phyloP scores from a whole-genome alignment of 2,888 invertebrate species.

The Micropterix aruncella region DNA sequence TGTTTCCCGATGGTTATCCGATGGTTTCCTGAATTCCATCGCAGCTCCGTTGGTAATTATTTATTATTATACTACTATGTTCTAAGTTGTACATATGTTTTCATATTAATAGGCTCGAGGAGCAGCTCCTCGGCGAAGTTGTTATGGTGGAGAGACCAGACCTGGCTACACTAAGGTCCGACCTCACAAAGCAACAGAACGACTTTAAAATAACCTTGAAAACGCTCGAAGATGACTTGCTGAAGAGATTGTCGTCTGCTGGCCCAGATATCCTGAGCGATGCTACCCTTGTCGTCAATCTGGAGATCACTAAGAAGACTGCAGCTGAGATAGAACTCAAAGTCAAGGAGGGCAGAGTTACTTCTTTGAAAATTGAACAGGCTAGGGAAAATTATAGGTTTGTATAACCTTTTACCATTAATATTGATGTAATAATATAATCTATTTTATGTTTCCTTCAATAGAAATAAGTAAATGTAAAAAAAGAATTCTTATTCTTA shows the following conservation, averaged over 20 bases:
- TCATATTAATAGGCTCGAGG: conserved; percentile 49
- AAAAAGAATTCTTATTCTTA: too few relatives aligned
- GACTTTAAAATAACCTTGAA: conserved; percentile 89
- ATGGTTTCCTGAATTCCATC: not conserved
- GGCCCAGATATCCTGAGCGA: conserved; percentile 88
- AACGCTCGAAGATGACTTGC: conserved; percentile 78
- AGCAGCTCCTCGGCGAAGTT: conserved; percentile 85
- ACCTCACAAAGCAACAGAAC: conserved; percentile 84
- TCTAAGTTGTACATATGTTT: not conserved
- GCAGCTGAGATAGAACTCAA: conserved; percentile 81
- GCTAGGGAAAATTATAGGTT: conserved; percentile 76
- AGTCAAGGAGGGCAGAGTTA: conserved; percentile 75
- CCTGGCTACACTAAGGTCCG: conserved; percentile 66
- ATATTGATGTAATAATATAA: too few relatives aligned
- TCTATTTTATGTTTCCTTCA: too few relatives aligned
- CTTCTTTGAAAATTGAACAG: conserved; percentile 78
- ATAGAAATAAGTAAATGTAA: too few relatives aligned
- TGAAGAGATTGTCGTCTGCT: conserved; percentile 76
- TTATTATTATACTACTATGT: not conserved
- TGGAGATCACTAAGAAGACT: conserved; percentile 87
- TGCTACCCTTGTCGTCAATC: conserved; percentile 77
- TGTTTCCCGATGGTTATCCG: not conserved
- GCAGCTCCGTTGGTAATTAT: not conserved
- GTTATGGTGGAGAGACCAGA: conserved; percentile 89
- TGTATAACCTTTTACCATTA: conserved; percentile 5